A percentile compares a stretch with the other conserved stretches of the same genome.
These are phyloP conservation scores for Phrynocephalus guinanensis DNA, from an alignment of 2,797 vertebrate species.

Conservation along the genomic window DNA sequence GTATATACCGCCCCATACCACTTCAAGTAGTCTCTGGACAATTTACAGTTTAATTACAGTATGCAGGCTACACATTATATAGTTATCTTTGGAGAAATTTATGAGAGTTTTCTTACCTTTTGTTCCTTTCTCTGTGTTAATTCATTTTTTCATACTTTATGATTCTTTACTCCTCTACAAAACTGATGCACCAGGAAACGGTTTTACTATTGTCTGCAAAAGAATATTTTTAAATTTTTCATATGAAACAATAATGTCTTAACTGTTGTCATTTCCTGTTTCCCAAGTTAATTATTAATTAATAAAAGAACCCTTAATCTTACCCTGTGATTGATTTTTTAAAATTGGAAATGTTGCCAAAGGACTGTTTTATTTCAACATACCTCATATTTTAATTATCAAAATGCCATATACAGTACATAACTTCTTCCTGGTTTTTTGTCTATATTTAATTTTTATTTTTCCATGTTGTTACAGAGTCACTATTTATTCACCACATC, in stretches of 20 bases:
- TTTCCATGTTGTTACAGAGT: background rate
- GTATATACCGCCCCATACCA: too few relatives aligned
- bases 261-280: background rate
- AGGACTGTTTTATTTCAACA: background rate
- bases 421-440: too few relatives aligned
- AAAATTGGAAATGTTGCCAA: background rate
- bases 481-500: background rate
- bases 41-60: too few relatives aligned
- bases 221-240: background rate
- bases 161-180: constrained; percentile 5
- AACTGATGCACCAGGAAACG: background rate
- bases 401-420: too few relatives aligned
- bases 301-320: background rate
- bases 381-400: background rate
- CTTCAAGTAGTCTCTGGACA: too few relatives aligned
- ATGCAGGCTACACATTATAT: background rate
- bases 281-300: background rate
- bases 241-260: background rate
- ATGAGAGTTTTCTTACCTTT: constrained; percentile 13
- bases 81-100: background rate
- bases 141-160: background rate
- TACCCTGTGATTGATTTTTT: background rate
- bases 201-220: background rate
- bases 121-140: constrained; percentile 1
- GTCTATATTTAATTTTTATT: background rate